Percentiles rank a stretch among this genome's conserved stretches.
Conservation (phyloP, 2,113 vertebrate species). For the Tragulus kanchil region DNA sequence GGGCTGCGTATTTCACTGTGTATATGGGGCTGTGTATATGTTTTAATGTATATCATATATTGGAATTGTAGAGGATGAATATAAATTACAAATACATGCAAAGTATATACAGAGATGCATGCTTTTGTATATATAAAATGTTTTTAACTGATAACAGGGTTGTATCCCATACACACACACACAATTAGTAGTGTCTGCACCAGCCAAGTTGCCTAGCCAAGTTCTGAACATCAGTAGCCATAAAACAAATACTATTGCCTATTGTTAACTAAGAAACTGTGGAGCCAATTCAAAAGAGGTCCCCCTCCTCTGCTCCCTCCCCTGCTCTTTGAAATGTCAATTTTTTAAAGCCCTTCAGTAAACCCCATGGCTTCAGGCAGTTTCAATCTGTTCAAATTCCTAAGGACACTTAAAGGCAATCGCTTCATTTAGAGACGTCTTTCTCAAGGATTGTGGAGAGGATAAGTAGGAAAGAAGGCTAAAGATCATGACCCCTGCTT, state of each 20-base stretch:
- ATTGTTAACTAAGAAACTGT: neutral
- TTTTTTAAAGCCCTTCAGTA: constrained; percentile 62
- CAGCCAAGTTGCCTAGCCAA: neutral
- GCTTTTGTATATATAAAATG: neutral
- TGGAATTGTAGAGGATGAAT: neutral
- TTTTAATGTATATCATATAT: neutral
- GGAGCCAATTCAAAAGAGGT: neutral
- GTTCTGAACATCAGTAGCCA: neutral
- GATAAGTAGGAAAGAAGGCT: constrained; percentile 27
- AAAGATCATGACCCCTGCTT: constrained; percentile 44
- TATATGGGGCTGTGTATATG: neutral
- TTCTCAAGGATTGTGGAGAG: constrained; percentile 42
- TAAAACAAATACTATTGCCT: neutral
- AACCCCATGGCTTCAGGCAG: constrained; percentile 63
- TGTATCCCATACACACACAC: neutral
- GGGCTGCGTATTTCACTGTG: too few relatives aligned
- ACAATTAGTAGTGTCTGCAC: neutral
- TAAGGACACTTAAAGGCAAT: constrained; percentile 64
- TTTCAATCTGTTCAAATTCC: constrained; percentile 73
- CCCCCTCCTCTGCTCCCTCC: neutral
- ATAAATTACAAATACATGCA: constrained; percentile 2
- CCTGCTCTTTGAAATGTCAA: constrained; percentile 61
- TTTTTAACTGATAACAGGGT: neutral
- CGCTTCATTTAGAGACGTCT: constrained; percentile 52
- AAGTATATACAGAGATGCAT: neutral